These are phyloP conservation scores for Petrolisthes manimaculis DNA, from an alignment of 2,888 invertebrate genomes.

Conservation along the genomic window DNA sequence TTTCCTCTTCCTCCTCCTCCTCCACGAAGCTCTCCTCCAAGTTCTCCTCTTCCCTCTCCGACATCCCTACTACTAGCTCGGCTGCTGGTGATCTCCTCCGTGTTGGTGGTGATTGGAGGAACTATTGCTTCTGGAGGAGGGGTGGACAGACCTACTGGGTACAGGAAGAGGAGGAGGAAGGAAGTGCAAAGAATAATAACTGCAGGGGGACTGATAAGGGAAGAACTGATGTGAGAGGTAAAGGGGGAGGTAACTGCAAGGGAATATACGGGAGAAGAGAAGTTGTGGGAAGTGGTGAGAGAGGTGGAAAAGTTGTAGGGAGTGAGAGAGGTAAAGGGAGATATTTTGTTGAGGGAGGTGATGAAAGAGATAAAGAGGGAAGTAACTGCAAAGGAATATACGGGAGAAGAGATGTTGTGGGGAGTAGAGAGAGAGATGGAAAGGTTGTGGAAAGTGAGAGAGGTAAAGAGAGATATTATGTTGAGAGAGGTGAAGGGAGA, in stretches of 20 bases:
- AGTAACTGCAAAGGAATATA: neutral
- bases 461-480: neutral
- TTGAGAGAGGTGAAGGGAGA: neutral
- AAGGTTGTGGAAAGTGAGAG: neutral
- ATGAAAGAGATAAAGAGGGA: neutral
- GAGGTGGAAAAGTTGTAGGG: neutral
- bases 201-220: neutral
- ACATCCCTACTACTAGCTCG: conserved; percentile 20
- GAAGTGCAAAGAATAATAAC: too few relatives aligned
- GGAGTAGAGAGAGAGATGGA: neutral
- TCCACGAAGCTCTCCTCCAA: conserved; percentile 27
- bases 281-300: neutral
- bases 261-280: neutral
- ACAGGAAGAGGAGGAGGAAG: neutral
- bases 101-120: neutral
- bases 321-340: neutral
- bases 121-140: neutral
- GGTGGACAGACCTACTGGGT: conserved; percentile 12
- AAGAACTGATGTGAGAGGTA: neutral
- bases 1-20: neutral
- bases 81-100: neutral
- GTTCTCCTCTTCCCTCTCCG: conserved; percentile 43
- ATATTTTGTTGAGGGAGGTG: neutral
- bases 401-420: neutral
- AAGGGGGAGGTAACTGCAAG: neutral